Conservation (phyloP, 2,888 invertebrate genomes). For the Lissocephala sabroskyi region DNA sequence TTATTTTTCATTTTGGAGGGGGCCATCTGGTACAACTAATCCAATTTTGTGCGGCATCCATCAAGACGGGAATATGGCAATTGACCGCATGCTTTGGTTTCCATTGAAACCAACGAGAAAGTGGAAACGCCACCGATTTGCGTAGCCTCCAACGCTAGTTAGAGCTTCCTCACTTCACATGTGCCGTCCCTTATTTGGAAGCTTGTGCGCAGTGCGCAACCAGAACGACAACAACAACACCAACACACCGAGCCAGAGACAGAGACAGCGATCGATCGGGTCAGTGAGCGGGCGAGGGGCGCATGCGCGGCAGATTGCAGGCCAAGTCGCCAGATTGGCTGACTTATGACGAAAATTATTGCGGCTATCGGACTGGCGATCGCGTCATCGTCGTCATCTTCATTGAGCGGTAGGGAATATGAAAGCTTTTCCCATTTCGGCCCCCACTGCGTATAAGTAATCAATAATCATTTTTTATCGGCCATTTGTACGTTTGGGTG, state of each 20-base stretch:
- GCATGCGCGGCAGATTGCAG: constrained; percentile 9
- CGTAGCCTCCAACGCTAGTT: constrained; percentile 68
- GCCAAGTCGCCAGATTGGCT: constrained; percentile 60
- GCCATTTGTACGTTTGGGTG: constrained; percentile 27
- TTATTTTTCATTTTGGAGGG: constrained; percentile 3
- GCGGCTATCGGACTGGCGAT: constrained; percentile 56
- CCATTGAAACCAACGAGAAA: constrained; percentile 55
- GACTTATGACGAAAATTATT: constrained; percentile 64
- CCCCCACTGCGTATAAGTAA: constrained; percentile 51
- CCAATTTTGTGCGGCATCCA: constrained; percentile 48
- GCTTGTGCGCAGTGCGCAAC: constrained; percentile 59
- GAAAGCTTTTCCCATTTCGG: too few species aligned
- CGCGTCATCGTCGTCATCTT: constrained; percentile 56
- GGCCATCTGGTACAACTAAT: constrained; percentile 52
- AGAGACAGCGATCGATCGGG: constrained; percentile 10
- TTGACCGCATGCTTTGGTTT: constrained; percentile 57
- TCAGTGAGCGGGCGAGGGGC: constrained; percentile 4
- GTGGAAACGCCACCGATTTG: constrained; percentile 68
- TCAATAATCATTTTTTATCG: constrained; percentile 57
- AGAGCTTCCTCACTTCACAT: constrained; percentile 72
- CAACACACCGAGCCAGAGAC: constrained; percentile 4
- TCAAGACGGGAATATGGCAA: constrained; percentile 38
- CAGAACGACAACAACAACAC: constrained; percentile 3
- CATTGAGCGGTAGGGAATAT: too few species aligned
- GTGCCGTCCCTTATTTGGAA: constrained; percentile 73